A percentile compares a stretch with the other conserved stretches of the same genome.
Conservation (phyloP, 2,113 vertebrate species). For the Muntiacus muntjak region DNA sequence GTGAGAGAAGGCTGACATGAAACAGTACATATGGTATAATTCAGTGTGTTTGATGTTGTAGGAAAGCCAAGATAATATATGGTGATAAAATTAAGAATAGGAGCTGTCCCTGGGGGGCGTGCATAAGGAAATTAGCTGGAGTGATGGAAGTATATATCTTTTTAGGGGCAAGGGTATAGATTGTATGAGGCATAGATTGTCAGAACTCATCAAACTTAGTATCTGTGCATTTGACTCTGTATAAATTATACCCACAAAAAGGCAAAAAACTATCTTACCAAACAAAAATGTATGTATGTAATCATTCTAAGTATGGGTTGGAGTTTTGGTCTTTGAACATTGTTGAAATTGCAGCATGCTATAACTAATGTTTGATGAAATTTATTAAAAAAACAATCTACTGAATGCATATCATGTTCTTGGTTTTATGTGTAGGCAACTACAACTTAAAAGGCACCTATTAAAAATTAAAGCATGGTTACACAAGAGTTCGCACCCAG, state of each 20-base stretch:
- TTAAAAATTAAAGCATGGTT: background rate
- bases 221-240: background rate
- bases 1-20: background rate
- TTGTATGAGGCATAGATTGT: background rate
- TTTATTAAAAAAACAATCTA: background rate
- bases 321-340: background rate
- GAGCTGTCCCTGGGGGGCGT: background rate
- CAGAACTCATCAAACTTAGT: background rate
- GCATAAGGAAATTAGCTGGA: background rate
- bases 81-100: constrained; percentile 4
- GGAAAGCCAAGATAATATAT: background rate
- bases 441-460: background rate
- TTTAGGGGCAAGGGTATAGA: background rate
- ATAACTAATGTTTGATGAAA: background rate
- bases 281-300: background rate
- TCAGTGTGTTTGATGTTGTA: background rate
- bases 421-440: background rate
- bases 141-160: background rate
- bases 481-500: background rate
- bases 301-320: background rate
- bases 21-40: background rate
- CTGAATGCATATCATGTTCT: background rate
- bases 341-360: background rate
- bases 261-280: background rate
- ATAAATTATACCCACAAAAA: background rate